Percentiles rank a stretch among this genome's conserved stretches.
Conservation (phyloP, 2,888 invertebrate species). For the Calephelis perditalis region DNA sequence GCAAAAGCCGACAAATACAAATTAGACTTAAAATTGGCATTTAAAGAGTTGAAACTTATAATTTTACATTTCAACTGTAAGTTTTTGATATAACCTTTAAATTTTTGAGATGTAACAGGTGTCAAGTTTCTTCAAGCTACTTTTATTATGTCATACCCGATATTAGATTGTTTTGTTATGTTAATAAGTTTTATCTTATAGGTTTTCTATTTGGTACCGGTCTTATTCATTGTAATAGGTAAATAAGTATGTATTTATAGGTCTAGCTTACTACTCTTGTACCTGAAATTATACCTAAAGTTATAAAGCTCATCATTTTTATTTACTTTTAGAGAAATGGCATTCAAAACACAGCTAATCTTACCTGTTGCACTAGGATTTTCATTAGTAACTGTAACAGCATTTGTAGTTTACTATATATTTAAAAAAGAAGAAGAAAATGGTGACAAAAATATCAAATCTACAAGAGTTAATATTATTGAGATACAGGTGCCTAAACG, state of each 20-base stretch:
- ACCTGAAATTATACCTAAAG: neutral
- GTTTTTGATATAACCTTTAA: conserved; percentile 8
- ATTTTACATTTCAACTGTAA: conserved; percentile 1
- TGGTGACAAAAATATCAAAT: conserved; percentile 46
- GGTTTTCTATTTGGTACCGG: conserved; percentile 5
- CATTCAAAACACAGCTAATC: conserved; percentile 48
- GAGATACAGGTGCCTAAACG: conserved; percentile 81
- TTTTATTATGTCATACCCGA: conserved; percentile 73
- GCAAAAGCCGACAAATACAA: too few relatives aligned
- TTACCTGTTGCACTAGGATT: conserved; percentile 81
- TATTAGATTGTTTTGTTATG: conserved; percentile 52
- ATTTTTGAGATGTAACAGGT: conserved; percentile 34
- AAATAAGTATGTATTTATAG: too few relatives aligned
- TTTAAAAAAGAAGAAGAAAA: conserved; percentile 79
- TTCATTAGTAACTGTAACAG: conserved; percentile 83
- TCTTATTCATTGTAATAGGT: neutral
- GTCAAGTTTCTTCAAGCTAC: conserved; percentile 67
- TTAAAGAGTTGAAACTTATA: neutral
- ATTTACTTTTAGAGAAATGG: conserved; percentile 48
- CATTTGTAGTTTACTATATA: conserved; percentile 82
- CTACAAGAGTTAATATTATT: conserved; percentile 58
- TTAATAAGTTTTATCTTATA: conserved; percentile 6
- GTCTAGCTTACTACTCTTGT: too few relatives aligned
- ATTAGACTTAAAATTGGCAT: neutral
- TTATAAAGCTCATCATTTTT: neutral